Percentiles rank a stretch among this genome's conserved stretches.
These are phyloP conservation scores for Anagyrus pseudococci DNA, from an alignment of 2,888 invertebrate species.

Conservation along the genomic window DNA sequence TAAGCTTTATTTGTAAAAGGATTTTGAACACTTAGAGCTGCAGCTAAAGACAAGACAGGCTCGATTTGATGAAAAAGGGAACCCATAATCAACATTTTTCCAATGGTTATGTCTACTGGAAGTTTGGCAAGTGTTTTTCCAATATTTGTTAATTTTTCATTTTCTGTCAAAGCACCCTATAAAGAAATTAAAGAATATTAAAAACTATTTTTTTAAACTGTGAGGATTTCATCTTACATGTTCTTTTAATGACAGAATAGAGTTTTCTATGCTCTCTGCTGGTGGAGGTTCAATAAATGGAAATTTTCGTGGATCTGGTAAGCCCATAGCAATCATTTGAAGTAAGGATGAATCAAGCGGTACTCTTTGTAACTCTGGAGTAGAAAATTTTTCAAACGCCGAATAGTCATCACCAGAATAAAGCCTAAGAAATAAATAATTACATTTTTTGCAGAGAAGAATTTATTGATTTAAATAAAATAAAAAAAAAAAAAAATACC, in stretches of 20 bases:
- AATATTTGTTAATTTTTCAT: constrained; percentile 83
- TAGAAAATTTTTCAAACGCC: constrained; percentile 82
- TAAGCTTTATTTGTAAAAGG: constrained; percentile 91
- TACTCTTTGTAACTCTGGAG: constrained; percentile 93
- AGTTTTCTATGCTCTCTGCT: constrained; percentile 82
- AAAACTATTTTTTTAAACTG: constrained; percentile 10
- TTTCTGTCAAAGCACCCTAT: constrained; percentile 80
- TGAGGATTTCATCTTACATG: constrained; percentile 66
- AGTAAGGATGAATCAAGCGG: constrained; percentile 90
- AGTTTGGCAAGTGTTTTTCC: constrained; percentile 87
- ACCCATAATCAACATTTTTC: constrained; percentile 94
- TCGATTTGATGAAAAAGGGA: constrained; percentile 88
- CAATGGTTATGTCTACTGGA: constrained; percentile 93
- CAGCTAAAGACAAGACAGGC: constrained; percentile 87
- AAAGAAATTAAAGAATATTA: constrained; percentile 33
- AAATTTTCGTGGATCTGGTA: constrained; percentile 88
- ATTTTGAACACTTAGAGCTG: constrained; percentile 90
- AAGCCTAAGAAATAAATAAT: constrained; percentile 65
- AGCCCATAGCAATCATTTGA: constrained; percentile 92
- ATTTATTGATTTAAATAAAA: too few species aligned
- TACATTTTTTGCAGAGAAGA: too few species aligned
- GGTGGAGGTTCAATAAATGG: constrained; percentile 96
- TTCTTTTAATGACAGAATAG: constrained; percentile 84
- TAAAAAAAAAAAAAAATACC: constrained; percentile 19
- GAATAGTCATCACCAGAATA: constrained; percentile 85